Conservation (phyloP, 2,797 vertebrate genomes). For the Chlorospingus semifuscus region DNA sequence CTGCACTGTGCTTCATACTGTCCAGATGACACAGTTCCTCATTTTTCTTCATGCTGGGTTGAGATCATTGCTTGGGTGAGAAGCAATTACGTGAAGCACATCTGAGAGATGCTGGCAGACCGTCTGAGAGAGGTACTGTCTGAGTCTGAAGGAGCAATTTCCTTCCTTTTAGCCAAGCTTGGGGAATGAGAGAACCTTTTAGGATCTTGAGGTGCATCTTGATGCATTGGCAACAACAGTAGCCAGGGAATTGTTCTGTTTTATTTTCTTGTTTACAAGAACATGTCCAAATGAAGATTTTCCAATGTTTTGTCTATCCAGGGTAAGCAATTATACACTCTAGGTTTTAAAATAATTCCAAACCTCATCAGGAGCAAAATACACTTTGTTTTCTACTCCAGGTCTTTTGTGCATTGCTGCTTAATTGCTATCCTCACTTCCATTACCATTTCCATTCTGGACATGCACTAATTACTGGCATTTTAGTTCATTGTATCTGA, state of each 20-base stretch:
- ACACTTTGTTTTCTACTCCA: neutral
- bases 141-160: neutral
- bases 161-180: neutral
- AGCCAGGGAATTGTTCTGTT: neutral
- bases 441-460: neutral
- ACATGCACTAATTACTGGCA: neutral
- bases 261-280: neutral
- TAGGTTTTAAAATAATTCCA: neutral
- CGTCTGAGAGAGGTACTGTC: neutral
- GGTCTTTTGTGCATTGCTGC: neutral
- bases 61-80: neutral
- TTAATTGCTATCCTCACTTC: neutral
- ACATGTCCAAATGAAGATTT: neutral
- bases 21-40: neutral
- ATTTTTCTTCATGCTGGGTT: neutral
- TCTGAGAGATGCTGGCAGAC: neutral
- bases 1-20: neutral
- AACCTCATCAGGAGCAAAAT: neutral
- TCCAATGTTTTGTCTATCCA: neutral
- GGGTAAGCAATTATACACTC: neutral
- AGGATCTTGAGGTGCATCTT: neutral
- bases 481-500: neutral
- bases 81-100: neutral
- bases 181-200: neutral
- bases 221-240: neutral